phyloP scores from a whole-genome alignment of 1,140 invertebrate genomes.

The Nephila pilipes region DNA sequence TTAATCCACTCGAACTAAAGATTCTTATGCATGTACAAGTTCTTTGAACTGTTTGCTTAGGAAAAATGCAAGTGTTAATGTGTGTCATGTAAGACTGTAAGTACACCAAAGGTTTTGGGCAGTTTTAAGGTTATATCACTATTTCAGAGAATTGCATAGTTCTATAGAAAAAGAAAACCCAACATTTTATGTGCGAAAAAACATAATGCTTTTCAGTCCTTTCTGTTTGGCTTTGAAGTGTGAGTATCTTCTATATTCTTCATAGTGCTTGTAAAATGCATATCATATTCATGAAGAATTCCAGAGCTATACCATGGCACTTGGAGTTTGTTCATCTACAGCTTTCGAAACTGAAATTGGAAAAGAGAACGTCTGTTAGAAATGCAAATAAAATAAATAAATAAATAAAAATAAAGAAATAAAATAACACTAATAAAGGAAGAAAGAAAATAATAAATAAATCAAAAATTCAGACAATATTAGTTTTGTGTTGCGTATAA shows the following conservation, averaged over 20 bases:
- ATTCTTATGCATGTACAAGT: no score
- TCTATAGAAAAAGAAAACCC: background rate
- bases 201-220: background rate
- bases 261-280: background rate
- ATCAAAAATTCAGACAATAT: no score
- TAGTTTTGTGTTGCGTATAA: no score
- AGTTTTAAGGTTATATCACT: background rate
- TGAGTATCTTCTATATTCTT: background rate
- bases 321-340: background rate
- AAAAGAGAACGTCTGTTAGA: no score
- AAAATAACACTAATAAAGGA: no score
- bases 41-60: no score
- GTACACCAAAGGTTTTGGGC: slow-evolving; percentile 6
- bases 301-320: background rate
- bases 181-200: background rate
- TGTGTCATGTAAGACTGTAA: background rate
- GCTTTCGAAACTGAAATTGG: background rate
- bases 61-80: no score
- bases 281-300: no score
- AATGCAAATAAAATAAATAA: no score
- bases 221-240: background rate
- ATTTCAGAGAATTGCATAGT: background rate
- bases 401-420: no score
- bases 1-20: background rate
- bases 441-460: no score